These are phyloP conservation scores for Ctenoplectra terminalis DNA, from an alignment of 1,140 invertebrate genomes.

Conservation along the genomic window DNA sequence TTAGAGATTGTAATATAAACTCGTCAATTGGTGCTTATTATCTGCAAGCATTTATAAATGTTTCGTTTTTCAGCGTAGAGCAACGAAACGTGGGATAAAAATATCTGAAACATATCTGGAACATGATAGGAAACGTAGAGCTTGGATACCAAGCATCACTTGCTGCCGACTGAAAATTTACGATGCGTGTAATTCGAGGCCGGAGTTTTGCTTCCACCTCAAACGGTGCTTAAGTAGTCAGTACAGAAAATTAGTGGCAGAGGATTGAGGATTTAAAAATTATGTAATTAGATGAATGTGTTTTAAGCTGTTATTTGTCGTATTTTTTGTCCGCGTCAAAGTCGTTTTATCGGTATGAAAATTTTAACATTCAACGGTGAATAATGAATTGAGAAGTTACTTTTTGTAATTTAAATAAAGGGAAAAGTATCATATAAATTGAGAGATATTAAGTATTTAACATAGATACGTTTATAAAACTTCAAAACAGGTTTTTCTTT, in stretches of 20 bases:
- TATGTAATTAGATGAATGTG: not conserved
- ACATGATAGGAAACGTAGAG: constrained; percentile 1
- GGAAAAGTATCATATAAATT: not conserved
- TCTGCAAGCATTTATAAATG: not conserved
- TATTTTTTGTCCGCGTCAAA: not conserved
- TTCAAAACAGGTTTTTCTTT: too few species aligned
- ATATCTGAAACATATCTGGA: constrained; percentile 34
- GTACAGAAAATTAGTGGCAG: constrained; percentile 1
- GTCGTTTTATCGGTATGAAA: not conserved
- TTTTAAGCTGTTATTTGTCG: not conserved
- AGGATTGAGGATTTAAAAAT: not conserved
- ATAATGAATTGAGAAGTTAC: not conserved
- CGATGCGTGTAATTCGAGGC: constrained; percentile 39
- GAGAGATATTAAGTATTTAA: too few species aligned
- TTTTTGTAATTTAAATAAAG: not conserved
- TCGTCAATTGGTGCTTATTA: too few species aligned
- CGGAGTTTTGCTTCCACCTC: constrained; percentile 16
- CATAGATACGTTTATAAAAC: too few species aligned
- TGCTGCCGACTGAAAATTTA: constrained; percentile 29
- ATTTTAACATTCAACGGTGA: too few species aligned
- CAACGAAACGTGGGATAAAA: constrained; percentile 6
- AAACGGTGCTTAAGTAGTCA: constrained; percentile 35
- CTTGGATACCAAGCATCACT: constrained; percentile 22
- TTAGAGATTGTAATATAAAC: too few species aligned
- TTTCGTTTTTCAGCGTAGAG: not conserved